phyloP scores from a whole-genome alignment of 2,888 invertebrate genomes.

The Athetis lepigone region DNA sequence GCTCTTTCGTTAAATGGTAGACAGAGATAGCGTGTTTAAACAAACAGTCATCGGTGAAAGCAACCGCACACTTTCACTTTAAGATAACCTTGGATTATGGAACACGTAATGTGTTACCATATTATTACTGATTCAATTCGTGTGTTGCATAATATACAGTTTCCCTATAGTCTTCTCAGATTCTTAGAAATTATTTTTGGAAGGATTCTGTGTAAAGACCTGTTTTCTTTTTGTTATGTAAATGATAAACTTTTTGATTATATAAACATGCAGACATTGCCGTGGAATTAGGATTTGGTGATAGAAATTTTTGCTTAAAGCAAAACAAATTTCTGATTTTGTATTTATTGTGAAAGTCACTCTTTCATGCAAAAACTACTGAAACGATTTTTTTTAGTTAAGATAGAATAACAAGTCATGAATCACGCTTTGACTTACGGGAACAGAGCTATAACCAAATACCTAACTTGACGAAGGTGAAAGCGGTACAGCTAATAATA shows the following conservation, averaged over 20 bases:
- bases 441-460: no score
- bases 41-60: constrained; percentile 76
- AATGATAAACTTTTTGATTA: no score
- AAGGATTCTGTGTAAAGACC: not conserved
- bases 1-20: constrained; percentile 47
- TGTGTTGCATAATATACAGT: constrained; percentile 54
- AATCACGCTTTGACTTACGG: no score
- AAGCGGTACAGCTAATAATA: no score
- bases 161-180: constrained; percentile 39
- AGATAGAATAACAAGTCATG: no score
- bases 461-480: no score
- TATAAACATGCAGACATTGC: not conserved
- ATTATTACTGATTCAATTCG: constrained; percentile 63
- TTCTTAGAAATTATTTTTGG: constrained; percentile 6
- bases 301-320: not conserved
- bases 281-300: no score
- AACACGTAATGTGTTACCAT: constrained; percentile 77
- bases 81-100: constrained; percentile 81
- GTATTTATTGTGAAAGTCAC: no score
- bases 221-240: constrained; percentile 11
- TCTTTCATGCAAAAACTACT: no score
- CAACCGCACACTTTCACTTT: constrained; percentile 81
- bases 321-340: no score
- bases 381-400: no score
- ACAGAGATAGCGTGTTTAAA: constrained; percentile 63